Percentiles rank a stretch among this genome's conserved stretches.
Conservation (phyloP, 1,140 invertebrate species). For the Drosophila micromelanica region DNA sequence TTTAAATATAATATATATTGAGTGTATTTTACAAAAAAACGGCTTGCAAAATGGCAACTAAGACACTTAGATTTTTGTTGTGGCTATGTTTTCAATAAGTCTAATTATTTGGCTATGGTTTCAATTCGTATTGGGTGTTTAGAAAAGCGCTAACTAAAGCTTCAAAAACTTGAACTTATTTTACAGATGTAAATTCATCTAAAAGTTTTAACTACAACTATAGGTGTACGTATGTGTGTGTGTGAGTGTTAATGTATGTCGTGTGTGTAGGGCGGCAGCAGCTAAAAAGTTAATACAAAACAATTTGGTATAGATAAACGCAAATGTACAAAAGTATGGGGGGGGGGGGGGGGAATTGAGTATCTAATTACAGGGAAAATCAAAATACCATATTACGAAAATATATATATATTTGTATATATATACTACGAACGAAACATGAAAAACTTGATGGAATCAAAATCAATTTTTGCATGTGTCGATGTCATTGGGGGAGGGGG, state of each 20-base stretch:
- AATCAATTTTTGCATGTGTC: slow-evolving; percentile 49
- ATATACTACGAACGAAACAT: slow-evolving; percentile 59
- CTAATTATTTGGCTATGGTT: slow-evolving; percentile 54
- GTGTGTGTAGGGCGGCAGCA: slow-evolving; percentile 61
- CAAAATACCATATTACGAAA: slow-evolving; percentile 21
- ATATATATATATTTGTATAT: slow-evolving; percentile 33
- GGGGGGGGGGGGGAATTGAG: slow-evolving; percentile 28
- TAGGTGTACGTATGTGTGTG: slow-evolving; percentile 31
- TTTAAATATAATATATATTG: slow-evolving; percentile 22
- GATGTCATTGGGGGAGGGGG: slow-evolving; percentile 28
- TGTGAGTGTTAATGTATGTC: slow-evolving; percentile 21
- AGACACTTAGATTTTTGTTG: slow-evolving; percentile 66
- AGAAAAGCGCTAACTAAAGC: slow-evolving; percentile 76
- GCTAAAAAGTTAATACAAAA: slow-evolving; percentile 56
- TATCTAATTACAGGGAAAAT: slow-evolving; percentile 68
- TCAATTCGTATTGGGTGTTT: slow-evolving; percentile 34
- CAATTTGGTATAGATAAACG: slow-evolving; percentile 30
- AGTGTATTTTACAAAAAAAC: slow-evolving; percentile 50
- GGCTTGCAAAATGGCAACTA: slow-evolving; percentile 72
- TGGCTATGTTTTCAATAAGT: slow-evolving; percentile 41
- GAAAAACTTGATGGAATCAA: slow-evolving; percentile 41
- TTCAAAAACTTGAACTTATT: slow-evolving; percentile 63
- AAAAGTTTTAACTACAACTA: slow-evolving; percentile 67
- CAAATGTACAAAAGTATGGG: slow-evolving; percentile 46
- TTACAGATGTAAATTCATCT: slow-evolving; percentile 58